These are phyloP conservation scores for Xylota segnis DNA, from an alignment of 2,888 invertebrate genomes.

Conservation along the genomic window DNA sequence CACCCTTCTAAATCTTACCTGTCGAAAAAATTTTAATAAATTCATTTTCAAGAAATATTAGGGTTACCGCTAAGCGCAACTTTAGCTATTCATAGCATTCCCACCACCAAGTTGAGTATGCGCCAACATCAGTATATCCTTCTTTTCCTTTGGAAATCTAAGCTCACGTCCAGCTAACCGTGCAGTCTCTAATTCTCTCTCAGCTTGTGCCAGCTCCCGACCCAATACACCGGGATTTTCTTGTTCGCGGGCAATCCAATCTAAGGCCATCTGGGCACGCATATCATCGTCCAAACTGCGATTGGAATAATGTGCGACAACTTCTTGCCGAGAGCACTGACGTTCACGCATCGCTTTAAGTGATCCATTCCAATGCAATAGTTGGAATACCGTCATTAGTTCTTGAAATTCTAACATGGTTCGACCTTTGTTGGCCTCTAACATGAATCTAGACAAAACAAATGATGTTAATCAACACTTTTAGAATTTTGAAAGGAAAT, in stretches of 20 bases:
- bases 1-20: conserved; percentile 22
- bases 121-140: conserved; percentile 96
- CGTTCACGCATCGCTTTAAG: conserved; percentile 97
- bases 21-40: conserved; percentile 34
- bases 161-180: conserved; percentile 95
- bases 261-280: conserved; percentile 97
- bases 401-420: conserved; percentile 99
- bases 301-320: conserved; percentile 96
- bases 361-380: conserved; percentile 98
- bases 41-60: conserved; percentile 27
- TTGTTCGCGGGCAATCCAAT: conserved; percentile 95
- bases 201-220: conserved; percentile 92
- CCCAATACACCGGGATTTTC: conserved; percentile 91
- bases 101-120: conserved; percentile 90
- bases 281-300: conserved; percentile 97
- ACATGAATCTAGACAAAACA: conserved; percentile 87
- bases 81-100: conserved; percentile 78
- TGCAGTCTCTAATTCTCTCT: conserved; percentile 93
- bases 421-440: conserved; percentile 93
- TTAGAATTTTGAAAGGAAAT: conserved; percentile 8
- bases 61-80: conserved; percentile 41
- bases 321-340: conserved; percentile 96
- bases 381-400: conserved; percentile 98
- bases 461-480: background rate
- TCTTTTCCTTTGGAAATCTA: conserved; percentile 97